phyloP scores from a whole-genome alignment of 2,113 vertebrate genomes.

The Sprattus sprattus region DNA sequence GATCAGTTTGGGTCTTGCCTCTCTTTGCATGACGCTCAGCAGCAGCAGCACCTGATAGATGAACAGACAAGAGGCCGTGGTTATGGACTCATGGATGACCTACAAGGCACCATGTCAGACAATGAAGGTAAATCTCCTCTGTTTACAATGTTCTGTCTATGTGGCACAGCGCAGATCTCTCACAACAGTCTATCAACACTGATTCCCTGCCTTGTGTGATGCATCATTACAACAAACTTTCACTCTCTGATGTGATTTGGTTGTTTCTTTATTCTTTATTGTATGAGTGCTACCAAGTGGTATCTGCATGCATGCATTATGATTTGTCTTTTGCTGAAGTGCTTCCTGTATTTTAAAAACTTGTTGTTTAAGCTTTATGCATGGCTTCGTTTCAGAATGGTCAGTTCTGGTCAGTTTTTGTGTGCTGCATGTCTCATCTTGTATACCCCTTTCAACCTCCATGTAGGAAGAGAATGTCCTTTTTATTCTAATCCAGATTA shows the following conservation, averaged over 20 bases:
- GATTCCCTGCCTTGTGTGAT: not conserved
- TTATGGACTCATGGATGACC: conserved; percentile 96
- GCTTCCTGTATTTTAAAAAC: conserved; percentile 37
- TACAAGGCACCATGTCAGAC: conserved; percentile 97
- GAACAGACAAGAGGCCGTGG: conserved; percentile 87
- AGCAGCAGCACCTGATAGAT: conserved; percentile 96
- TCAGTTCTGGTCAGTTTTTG: not conserved
- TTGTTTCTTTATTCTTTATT: not conserved
- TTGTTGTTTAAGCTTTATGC: conserved; percentile 68
- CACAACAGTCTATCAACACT: not conserved
- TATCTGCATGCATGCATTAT: not conserved
- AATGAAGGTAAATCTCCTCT: conserved; percentile 92
- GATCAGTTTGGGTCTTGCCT: conserved; percentile 98
- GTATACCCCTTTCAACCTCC: not conserved
- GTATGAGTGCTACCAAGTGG: conserved; percentile 4
- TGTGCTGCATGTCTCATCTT: not conserved
- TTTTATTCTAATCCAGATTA: not conserved
- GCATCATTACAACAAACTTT: not conserved
- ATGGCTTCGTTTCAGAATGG: conserved; percentile 20
- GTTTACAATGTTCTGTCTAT: conserved; percentile 58
- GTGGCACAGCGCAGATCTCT: conserved; percentile 35
- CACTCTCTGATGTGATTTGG: not conserved
- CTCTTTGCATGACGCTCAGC: conserved; percentile 87
- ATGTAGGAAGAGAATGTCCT: not conserved
- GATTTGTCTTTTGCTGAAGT: conserved; percentile 40